Base-by-base conservation (phyloP, 1,140 invertebrate genomes). In the Drosophila willistoni region DNA sequence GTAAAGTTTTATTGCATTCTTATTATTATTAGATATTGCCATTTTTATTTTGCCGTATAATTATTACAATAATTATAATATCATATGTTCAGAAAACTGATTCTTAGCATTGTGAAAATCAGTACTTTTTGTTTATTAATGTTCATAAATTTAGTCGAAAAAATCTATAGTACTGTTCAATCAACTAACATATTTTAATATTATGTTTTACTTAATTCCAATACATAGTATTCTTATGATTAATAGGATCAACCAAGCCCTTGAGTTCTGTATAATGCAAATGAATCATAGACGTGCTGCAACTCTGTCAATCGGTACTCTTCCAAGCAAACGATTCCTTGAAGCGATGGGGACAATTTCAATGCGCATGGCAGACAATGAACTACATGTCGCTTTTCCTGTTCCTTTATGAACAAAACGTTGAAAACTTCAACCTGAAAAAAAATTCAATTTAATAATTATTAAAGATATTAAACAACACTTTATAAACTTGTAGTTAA, bases 361-460 rank as follows among this genome's bases (percentile, higher is more conserved):
- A 96, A 94, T 6, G 98, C 97, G 93, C 99, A 99, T 83, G 98
- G 96, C 92, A 99, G 95, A 92, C 99, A 99, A 93, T 99, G 98
- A 14, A 99, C 98, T n/a, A 99, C 96, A 92, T 99, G 98, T 36
- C 98, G 95, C 82, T 98, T 98, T 81, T 99, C 98, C 92, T 99
- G 97, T 93, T 99, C 98, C 67, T 97, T 96, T 59, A 99, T 98
- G 92, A 99, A 99, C 64, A 99, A 93, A 68, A 99, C 96, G 93
- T 99, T 98, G 93, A 99, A 99, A 25, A 99, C 98, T 94, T 99
- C 98, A 83, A 98, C 95, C 96, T 98, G 91, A 10, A 94, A 93
- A 47, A 59, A 64, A 47, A n/a, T 36, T 2, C 22, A 14, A 63
- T 34, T 25, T 60, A 22, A 22, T 22, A 22, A 22, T 22, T 22